phyloP scores from a whole-genome alignment of 2,113 vertebrate species.

The Myrmecobius fasciatus region DNA sequence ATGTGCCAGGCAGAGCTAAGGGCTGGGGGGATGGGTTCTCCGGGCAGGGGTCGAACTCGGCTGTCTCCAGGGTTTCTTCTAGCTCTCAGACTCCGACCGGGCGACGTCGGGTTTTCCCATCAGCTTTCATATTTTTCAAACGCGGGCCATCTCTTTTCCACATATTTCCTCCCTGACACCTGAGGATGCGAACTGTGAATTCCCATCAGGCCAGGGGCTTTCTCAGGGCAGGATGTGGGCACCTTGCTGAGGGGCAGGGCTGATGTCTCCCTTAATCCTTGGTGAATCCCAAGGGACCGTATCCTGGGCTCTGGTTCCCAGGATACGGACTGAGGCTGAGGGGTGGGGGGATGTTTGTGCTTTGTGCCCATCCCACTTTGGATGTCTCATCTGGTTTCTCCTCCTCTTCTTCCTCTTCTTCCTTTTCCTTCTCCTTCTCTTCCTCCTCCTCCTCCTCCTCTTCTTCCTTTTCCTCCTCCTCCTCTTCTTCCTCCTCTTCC shows the following conservation, averaged over 20 bases:
- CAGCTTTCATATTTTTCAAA: neutral
- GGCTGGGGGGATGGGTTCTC: neutral
- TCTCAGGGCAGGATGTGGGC: no score
- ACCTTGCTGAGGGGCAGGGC: no score
- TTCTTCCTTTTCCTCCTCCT: neutral
- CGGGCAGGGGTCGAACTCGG: neutral
- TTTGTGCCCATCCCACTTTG: neutral
- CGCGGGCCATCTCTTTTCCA: neutral
- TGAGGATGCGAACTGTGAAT: neutral
- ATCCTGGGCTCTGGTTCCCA: neutral
- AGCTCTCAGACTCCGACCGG: neutral
- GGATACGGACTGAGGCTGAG: accelerated
- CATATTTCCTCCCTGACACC: neutral
- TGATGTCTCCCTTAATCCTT: neutral
- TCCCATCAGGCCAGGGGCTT: neutral
- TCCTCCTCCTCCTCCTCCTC: neutral
- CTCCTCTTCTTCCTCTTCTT: neutral
- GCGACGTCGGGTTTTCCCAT: neutral
- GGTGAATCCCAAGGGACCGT: neutral
- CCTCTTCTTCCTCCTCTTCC: no score
- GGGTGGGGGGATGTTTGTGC: neutral
- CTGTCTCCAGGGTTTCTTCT: neutral
- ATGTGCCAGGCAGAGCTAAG: neutral
- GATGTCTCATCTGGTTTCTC: neutral
- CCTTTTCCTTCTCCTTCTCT: neutral